Evolutionary conservation across 1,140 invertebrate species (phyloP).

Genomic region (Penaeus japonicus): DNA sequence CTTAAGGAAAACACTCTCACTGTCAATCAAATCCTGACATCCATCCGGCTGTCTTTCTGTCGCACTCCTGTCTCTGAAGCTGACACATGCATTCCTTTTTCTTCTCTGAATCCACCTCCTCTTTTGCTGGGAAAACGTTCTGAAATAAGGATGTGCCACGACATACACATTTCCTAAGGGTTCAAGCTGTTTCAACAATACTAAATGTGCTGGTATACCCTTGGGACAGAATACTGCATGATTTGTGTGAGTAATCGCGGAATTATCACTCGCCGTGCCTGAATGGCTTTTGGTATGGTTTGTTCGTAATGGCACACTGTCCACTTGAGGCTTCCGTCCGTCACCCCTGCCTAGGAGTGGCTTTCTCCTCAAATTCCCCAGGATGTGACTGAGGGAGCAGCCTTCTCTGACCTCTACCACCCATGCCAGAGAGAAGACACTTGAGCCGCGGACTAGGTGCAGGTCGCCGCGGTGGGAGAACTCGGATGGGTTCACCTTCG

Average conservation of each 20-base stretch:
- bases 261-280: not conserved
- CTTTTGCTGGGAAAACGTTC: conserved; percentile 12
- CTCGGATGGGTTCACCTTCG: conserved; percentile 11
- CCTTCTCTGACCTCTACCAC: not conserved
- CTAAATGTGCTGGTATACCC: conserved; percentile 18
- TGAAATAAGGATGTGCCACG: conserved; percentile 48
- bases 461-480: conserved; percentile 36
- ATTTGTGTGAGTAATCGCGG: not conserved
- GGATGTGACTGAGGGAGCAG: conserved; percentile 4
- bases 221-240: not conserved
- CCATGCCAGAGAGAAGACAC: conserved; percentile 50
- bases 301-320: not conserved
- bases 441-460: conserved; percentile 19
- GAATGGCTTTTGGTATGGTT: not conserved
- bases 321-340: not conserved
- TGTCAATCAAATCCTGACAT: not conserved
- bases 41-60: not conserved
- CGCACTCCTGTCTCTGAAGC: not conserved
- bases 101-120: not conserved
- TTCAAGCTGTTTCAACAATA: conserved; percentile 37
- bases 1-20: conserved; percentile 1
- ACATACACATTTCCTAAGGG: conserved; percentile 43
- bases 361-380: not conserved
- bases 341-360: not conserved
- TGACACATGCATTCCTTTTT: not conserved